Evolutionary conservation across 1,140 invertebrate species (phyloP).

Genomic region (Apocrypta bakeri): DNA sequence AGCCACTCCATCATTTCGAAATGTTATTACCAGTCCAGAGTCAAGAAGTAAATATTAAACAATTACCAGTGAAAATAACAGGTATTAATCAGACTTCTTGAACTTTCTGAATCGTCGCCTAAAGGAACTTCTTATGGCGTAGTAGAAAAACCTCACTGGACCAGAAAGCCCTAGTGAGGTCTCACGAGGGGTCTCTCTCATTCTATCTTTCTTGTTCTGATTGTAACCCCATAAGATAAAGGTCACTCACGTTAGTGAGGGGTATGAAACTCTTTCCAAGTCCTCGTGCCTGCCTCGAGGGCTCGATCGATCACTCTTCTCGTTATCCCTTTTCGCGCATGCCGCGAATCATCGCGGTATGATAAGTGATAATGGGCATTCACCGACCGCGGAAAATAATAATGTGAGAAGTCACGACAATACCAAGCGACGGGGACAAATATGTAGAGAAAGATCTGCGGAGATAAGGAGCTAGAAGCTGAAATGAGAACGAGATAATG

Average conservation of each 20-base stretch:
- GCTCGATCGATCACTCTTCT: slow-evolving; percentile 45
- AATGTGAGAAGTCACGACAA: slow-evolving; percentile 27
- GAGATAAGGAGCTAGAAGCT: neutral
- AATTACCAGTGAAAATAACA: slow-evolving; percentile 16
- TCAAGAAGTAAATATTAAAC: slow-evolving; percentile 12
- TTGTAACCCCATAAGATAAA: slow-evolving; percentile 43
- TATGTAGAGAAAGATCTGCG: neutral
- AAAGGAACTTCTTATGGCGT: slow-evolving; percentile 9
- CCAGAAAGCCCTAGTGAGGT: no score
- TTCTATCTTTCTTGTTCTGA: neutral
- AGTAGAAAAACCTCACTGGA: no score
- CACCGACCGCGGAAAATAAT: slow-evolving; percentile 35
- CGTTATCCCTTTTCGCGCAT: slow-evolving; percentile 30
- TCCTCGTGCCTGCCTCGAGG: slow-evolving; percentile 40
- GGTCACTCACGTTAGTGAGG: slow-evolving; percentile 40
- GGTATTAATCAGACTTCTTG: slow-evolving; percentile 16
- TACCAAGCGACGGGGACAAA: neutral
- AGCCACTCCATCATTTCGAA: no score
- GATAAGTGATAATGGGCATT: slow-evolving; percentile 49
- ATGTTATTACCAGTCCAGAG: no score
- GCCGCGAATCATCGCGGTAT: slow-evolving; percentile 19
- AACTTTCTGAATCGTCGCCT: slow-evolving; percentile 2
- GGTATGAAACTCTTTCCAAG: slow-evolving; percentile 47
- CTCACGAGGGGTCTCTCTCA: slow-evolving; percentile 25
- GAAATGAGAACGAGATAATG: slow-evolving; percentile 29